Base-by-base conservation (phyloP, 64 coral and sea anemone genomes). In the Platygyra sinensis region DNA sequence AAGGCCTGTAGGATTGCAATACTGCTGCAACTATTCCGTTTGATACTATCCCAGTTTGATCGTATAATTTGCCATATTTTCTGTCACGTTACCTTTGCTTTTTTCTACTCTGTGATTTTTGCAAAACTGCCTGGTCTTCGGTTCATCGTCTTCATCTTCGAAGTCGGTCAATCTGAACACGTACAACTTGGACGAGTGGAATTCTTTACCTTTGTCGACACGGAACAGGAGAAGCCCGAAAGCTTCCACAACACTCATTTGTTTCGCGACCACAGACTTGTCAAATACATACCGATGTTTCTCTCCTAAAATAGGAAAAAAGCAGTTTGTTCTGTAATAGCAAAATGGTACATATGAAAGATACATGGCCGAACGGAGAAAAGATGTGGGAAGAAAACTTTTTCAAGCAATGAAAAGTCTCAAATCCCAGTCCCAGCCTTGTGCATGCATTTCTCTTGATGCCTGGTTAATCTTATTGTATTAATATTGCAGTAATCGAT, bases 151-250 rank as follows among this genome's bases (percentile, higher is more conserved):
- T 33, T 95, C 90, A 6, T 95, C 88, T 89, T 99, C 97, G 32
- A 99, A 95, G 32, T 99, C 91, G 16, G 91, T 83, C 64, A 99
- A 60, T 50, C 81, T 89, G 67, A 99, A 99, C 22, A 90, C 94
- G 73, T 92, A 95, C 36, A 99, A 42, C 63, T 92, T 87, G 22
- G 94, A 90, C 60, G 83, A 86, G 74, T 92, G 90, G 28, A 92
- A 92, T 31, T 99, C 97, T 73, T 27, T 75, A 94, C 97, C 94
- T 99, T 95, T 95, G 52, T 99, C 97, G 3, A 93, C 75, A 52
- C 91, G 97, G 75, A 99, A 90, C 33, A 99, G 60, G 33, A 99
- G 65, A 72, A 99, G 54, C 62, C 91, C 97, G 67, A 95, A 95
- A 6, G 87, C 88, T 74, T 99, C 97, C 8, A 93, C 84, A 3